Percentiles rank a stretch among this genome's conserved stretches.
These are phyloP conservation scores for Pipa parva DNA, from an alignment of 2,113 vertebrate genomes.

Conservation along the genomic window DNA sequence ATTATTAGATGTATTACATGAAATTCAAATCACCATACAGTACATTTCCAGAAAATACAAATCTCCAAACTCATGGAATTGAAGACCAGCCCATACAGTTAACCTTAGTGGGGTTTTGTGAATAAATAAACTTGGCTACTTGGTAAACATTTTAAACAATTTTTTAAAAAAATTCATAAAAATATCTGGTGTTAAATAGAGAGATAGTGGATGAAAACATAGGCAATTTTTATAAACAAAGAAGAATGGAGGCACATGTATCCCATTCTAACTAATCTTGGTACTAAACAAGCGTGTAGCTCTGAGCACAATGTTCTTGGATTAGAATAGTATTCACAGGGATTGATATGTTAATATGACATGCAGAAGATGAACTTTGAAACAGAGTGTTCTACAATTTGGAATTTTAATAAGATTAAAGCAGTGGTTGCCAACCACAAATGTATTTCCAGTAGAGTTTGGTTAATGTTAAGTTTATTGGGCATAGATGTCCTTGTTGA, in stretches of 20 bases:
- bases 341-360: conserved; percentile 1
- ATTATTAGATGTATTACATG: too few relatives aligned
- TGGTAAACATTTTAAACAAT: not conserved
- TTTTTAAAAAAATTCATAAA: not conserved
- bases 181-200: not conserved
- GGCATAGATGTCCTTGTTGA: not conserved
- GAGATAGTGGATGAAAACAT: not conserved
- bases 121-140: too few relatives aligned
- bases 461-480: not conserved
- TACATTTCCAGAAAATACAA: too few relatives aligned
- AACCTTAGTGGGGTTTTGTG: too few relatives aligned
- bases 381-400: not conserved
- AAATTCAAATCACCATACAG: too few relatives aligned
- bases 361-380: not conserved
- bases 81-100: too few relatives aligned
- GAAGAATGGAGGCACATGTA: not conserved
- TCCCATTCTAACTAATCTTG: not conserved
- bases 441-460: not conserved
- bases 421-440: not conserved
- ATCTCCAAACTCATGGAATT: not conserved
- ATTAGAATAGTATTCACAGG: not conserved
- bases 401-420: not conserved
- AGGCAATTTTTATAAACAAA: not conserved
- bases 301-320: conserved; percentile 1
- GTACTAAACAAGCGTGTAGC: not conserved